Conservation (phyloP, 2,797 vertebrate genomes). For the Enteromius viviparus region DNA sequence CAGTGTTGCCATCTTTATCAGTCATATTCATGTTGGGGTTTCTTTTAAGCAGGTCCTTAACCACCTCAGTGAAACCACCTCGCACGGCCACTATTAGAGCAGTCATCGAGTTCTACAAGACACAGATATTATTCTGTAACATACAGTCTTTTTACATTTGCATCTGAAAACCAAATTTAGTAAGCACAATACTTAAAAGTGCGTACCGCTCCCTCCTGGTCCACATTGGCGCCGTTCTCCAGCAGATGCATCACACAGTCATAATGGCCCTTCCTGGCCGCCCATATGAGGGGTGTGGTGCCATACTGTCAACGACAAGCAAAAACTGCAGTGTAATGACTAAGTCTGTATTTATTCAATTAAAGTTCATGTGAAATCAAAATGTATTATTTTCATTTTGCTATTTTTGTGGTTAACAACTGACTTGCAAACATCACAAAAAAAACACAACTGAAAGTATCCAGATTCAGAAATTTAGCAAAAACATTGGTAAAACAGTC, state of each 20-base stretch:
- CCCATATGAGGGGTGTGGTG: constrained; percentile 96
- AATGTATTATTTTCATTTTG: no score
- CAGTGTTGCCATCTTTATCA: constrained; percentile 97
- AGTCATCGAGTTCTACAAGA: constrained; percentile 94
- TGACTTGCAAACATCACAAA: no score
- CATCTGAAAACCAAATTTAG: neutral
- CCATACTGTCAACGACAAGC: constrained; percentile 82
- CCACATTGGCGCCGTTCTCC: constrained; percentile 93
- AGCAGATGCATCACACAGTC: constrained; percentile 92
- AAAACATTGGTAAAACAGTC: no score
- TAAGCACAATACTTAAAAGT: neutral
- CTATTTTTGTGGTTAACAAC: no score
- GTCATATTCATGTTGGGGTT: constrained; percentile 98
- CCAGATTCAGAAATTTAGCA: no score
- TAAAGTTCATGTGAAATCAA: no score
- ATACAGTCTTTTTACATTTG: neutral
- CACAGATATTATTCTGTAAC: neutral
- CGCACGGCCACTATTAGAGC: constrained; percentile 96
- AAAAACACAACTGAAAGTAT: no score
- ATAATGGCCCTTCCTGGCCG: constrained; percentile 91
- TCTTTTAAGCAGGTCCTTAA: constrained; percentile 94
- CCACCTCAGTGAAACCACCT: constrained; percentile 90
- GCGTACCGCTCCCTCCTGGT: constrained; percentile 95
- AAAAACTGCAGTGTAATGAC: neutral
- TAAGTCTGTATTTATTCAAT: neutral